Base-by-base conservation (phyloP, 2,888 invertebrate genomes). In the Holacanthella duospinosa region DNA sequence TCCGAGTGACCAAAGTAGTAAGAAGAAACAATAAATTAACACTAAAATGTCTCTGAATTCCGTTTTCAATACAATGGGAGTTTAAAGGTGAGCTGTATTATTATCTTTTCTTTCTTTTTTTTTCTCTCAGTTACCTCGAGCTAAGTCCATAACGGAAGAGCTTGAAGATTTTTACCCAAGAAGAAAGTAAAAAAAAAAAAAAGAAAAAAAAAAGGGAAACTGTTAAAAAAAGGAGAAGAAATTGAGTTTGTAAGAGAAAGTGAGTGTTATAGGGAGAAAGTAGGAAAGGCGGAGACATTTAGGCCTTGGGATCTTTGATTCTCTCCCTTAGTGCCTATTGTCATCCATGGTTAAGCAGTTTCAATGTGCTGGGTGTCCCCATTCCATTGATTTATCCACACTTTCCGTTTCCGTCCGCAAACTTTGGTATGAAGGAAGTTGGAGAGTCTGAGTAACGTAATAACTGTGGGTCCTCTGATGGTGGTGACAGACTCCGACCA, bases 351-450 rank as follows among this genome's bases (percentile, higher is more conserved):
- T 36, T 61, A 44, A 55, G 55, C 55, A 36, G 36, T 56, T 36
- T 27, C 62, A 61, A 56, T 61, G 56, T 61, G 61, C 44, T 61
- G 53, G 44, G 60, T 67, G 69, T 67, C 67, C 66, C 67, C 67
- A 59, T 67, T 69, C 67, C 66, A 67, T 67, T 69, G 69, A 69
- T 69, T 69, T 69, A 69, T 69, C 62, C 61, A 59, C 62, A 62
- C 60, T 69, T 69, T 67, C 68, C 67, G 65, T 62, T 69, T 69
- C 68, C 68, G 68, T 62, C 58, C 62, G 48, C 43, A 44, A 48
- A 48, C 48, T 48, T 16, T 48, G 48, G 48, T 21, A 48, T 48
- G 48, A 48, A 48, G 19, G 19, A 48, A 48, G 4, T 36, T 36
- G 9, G 6, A 36, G n/a, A n/a, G n/a, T n/a, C n/a, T n/a, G n/a